A percentile compares a stretch with the other conserved stretches of the same genome.
These are phyloP conservation scores for Prionailurus bengalensis DNA, from an alignment of 2,113 vertebrate genomes.

Conservation along the genomic window DNA sequence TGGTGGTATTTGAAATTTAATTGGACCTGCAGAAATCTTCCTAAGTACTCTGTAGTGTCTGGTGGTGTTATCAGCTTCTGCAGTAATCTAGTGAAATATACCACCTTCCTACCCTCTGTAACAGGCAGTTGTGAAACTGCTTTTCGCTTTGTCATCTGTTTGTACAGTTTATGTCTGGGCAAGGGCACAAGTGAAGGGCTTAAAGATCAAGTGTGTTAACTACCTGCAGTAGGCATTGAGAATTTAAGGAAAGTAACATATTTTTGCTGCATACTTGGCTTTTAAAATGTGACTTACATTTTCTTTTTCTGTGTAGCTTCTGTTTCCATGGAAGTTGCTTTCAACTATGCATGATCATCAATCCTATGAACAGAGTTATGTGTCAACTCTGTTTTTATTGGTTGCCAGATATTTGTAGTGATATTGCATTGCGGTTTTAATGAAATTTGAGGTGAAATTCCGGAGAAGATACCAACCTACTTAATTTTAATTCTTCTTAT, in stretches of 20 bases:
- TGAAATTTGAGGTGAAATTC: slow-evolving; percentile 59
- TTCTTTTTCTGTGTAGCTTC: slow-evolving; percentile 4
- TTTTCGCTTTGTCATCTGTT: slow-evolving; percentile 77
- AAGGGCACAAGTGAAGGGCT: slow-evolving; percentile 48
- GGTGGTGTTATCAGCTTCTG: slow-evolving; percentile 47
- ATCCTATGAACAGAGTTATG: not conserved
- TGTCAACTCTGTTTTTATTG: slow-evolving; percentile 45
- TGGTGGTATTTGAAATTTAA: slow-evolving; percentile 34
- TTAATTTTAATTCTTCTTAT: not conserved
- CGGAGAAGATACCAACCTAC: not conserved
- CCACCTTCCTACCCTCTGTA: slow-evolving; percentile 20
- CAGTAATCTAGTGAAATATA: slow-evolving; percentile 49
- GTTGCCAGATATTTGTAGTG: slow-evolving; percentile 25
- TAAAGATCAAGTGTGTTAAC: slow-evolving; percentile 53
- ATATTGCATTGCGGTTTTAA: slow-evolving; percentile 5
- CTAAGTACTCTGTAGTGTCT: not conserved
- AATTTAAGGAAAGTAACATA: slow-evolving; percentile 63
- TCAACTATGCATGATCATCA: not conserved
- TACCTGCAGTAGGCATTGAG: slow-evolving; percentile 6
- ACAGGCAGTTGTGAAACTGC: slow-evolving; percentile 68
- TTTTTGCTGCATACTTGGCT: not conserved
- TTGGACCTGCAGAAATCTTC: slow-evolving; percentile 49
- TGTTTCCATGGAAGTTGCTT: slow-evolving; percentile 65
- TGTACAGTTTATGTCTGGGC: slow-evolving; percentile 66
- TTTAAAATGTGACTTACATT: slow-evolving; percentile 34